phyloP scores from a whole-genome alignment of 2,113 vertebrate genomes.

The Gymnocephalus cernua region DNA sequence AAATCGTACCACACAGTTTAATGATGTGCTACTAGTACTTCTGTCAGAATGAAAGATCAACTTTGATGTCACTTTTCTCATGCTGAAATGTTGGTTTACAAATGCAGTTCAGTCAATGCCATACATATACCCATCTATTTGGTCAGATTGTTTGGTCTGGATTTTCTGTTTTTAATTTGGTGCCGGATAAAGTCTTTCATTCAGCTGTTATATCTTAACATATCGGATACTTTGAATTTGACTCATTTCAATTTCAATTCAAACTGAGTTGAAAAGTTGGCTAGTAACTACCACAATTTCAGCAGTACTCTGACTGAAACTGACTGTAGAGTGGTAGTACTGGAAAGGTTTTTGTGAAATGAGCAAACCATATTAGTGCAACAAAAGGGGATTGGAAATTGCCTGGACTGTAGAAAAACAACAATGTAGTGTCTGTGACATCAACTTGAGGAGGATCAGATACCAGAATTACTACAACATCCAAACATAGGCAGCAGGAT shows the following conservation, averaged over 20 bases:
- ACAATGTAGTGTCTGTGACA: constrained; percentile 14
- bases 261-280: constrained; percentile 44
- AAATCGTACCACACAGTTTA: background rate
- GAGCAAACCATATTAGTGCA: background rate
- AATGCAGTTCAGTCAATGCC: constrained; percentile 21
- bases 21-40: background rate
- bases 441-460: background rate
- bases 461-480: too few species aligned
- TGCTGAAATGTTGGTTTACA: constrained; percentile 8
- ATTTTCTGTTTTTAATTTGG: too few species aligned
- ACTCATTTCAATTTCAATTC: background rate
- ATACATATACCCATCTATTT: background rate
- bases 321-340: constrained; percentile 41
- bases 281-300: constrained; percentile 65
- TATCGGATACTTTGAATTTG: background rate
- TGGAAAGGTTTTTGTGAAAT: constrained; percentile 29
- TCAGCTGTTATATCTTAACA: background rate
- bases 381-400: background rate
- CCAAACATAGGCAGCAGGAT: background rate
- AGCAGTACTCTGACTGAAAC: constrained; percentile 50
- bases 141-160: background rate
- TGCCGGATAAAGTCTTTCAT: background rate
- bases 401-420: background rate
- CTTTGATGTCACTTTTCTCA: constrained; percentile 44
- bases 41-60: constrained; percentile 25